Evolutionary conservation across 2,113 vertebrate species (phyloP), one percentile per base, ranked within the genome.

Genomic region (Empidonax alnorum): DNA sequence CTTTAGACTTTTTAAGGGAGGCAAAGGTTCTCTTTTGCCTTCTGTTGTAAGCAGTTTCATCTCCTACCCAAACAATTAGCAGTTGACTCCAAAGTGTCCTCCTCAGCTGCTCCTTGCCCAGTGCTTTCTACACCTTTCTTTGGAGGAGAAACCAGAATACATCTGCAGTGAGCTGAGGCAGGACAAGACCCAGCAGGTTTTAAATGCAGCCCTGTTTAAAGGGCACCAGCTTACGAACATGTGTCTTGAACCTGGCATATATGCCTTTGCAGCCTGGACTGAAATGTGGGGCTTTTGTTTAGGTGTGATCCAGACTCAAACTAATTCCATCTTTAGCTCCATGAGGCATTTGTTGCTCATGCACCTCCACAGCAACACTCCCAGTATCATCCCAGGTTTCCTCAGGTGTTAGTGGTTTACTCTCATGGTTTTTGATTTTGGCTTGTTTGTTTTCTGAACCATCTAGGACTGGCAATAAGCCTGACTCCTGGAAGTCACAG

Each of bases 381-480:
- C 49, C 49, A 50, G 2, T 19, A 68, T 27, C 63, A 66, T n/a
- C 44, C 41, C 28, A 92, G 44, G 52, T 62, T 77, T 62, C 49
- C 69, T 92, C 62, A 50, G 35, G 79, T 42, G 20, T 53, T 21
- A 49, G 41, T 35, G 37, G 66, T 49, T 93, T 91, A 85, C 66
- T 46, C 49, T 85, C 31, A 53, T 31, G 28, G 62, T 63, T 78
- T 84, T 37, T 30, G 49, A 24, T 92, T 94, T 89, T 82, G 62
- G 77, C 68, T 75, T 56, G 37, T 37, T 86, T 88, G 25, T 81
- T 93, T 94, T 69, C 71, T 58, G 49, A 91, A 82, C 87, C 39
- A 31, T 94, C 89, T 89, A 94, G 77, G 84, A 87, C 74, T 95
- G 84, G 84, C 94, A 94, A 42, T 87, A 89, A 89, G 90, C 89